Conservation (phyloP, 2,888 invertebrate species). For the Cataglyphis rosenhaueri region DNA sequence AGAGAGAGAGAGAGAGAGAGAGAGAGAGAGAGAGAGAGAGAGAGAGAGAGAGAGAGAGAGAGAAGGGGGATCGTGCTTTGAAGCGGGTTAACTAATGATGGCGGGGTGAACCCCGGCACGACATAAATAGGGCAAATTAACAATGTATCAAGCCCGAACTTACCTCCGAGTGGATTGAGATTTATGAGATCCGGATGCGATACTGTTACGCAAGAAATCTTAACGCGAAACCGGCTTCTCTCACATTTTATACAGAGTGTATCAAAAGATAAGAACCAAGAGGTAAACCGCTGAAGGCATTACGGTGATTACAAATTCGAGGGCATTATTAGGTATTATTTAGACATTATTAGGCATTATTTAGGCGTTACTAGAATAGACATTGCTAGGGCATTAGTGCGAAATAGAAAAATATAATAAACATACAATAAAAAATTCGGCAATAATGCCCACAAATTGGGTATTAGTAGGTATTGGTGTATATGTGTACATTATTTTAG, state of each 20-base stretch:
- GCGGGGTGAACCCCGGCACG: slow-evolving; percentile 4
- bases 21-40: background rate
- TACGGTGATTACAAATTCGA: too few species aligned
- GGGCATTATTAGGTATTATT: too few species aligned
- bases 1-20: background rate
- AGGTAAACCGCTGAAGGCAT: too few species aligned
- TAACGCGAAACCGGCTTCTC: slow-evolving; percentile 21
- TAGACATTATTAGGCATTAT: too few species aligned
- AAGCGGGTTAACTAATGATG: slow-evolving; percentile 41
- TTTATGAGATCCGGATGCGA: slow-evolving; percentile 45
- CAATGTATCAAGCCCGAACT: slow-evolving; percentile 39
- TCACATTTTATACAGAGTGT: background rate
- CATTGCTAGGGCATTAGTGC: too few species aligned
- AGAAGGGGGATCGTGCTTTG: slow-evolving; percentile 6
- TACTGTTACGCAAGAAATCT: slow-evolving; percentile 39
- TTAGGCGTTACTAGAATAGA: too few species aligned
- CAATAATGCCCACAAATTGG: too few species aligned
- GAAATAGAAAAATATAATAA: too few species aligned
- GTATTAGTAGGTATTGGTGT: too few species aligned
- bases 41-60: background rate
- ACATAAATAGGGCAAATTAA: slow-evolving; percentile 48
- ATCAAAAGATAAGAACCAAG: background rate
- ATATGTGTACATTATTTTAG: too few species aligned
- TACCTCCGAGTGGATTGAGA: slow-evolving; percentile 50
- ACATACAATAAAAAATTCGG: too few species aligned